Conservation (phyloP, 2,113 vertebrate genomes). For the Neodontobutis hainanensis region DNA sequence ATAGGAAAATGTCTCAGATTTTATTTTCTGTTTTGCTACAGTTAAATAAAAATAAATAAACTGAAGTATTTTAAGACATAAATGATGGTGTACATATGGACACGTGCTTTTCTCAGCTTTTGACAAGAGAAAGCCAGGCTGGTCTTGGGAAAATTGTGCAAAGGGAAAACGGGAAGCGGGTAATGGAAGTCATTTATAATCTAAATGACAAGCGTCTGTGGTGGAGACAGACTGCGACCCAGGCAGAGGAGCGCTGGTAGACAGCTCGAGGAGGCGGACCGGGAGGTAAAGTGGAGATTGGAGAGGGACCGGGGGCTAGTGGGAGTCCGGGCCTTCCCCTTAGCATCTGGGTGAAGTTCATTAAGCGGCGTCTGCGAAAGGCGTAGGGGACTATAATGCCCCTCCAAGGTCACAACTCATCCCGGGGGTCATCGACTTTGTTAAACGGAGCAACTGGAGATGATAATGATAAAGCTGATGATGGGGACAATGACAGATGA, state of each 20-base stretch:
- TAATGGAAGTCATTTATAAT: constrained; percentile 55
- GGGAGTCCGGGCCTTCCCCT: constrained; percentile 49
- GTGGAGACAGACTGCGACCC: constrained; percentile 12
- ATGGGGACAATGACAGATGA: constrained; percentile 45
- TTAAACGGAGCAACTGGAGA: constrained; percentile 1
- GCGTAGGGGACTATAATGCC: constrained; percentile 25
- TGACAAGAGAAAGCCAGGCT: constrained; percentile 7
- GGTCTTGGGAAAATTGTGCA: constrained; percentile 20
- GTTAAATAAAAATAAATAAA: too few relatives aligned
- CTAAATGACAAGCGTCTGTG: constrained; percentile 49
- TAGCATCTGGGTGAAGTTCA: constrained; percentile 71
- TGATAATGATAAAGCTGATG: constrained; percentile 27
- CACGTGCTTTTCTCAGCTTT: background rate
- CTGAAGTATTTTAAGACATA: background rate
- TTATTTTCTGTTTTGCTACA: too few relatives aligned
- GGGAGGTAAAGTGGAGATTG: constrained; percentile 58
- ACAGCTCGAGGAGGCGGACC: constrained; percentile 31
- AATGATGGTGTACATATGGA: background rate
- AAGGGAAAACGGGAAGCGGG: constrained; percentile 9
- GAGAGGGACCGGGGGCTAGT: constrained; percentile 56
- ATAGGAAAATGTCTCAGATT: too few relatives aligned
- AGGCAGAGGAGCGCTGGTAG: constrained; percentile 28
- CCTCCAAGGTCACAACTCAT: constrained; percentile 50
- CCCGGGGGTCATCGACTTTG: constrained; percentile 25
- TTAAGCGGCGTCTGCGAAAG: constrained; percentile 44